Evolutionary conservation across 2,113 vertebrate genomes (phyloP), one percentile per base, ranked within the genome.

Genomic region (Tonatia bakeri): DNA sequence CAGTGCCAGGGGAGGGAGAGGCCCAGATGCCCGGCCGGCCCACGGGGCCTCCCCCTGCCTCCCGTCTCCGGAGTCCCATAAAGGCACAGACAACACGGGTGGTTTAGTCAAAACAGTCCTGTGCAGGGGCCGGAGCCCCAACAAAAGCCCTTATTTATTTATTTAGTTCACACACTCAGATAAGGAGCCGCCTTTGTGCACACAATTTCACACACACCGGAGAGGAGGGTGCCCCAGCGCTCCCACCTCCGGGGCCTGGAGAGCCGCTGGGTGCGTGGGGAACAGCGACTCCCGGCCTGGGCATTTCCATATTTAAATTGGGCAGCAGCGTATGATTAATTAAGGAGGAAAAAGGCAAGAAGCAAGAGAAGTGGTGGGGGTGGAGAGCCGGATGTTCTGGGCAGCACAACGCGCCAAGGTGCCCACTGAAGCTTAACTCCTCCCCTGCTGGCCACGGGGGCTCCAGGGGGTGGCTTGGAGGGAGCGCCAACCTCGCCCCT

Each of bases 111-210:
- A 94, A 95, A 94, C 97, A 96, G 97, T 50, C 97, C 77, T 96
- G 97, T 95, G 94, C 95, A 38, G 65, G 87, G 95, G 97, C 96
- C 92, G 45, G 84, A 93, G 87, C 94, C 96, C 97, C 97, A 95
- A 97, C 97, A 97, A 97, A 97, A 97, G 97, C 97, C 95, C 95
- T 79, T 97, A 97, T 98, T 98, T 97, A 97, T 97, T 97, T 97
- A 97, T 97, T 97, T 98, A 96, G 97, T 97, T 98, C 97, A 97
- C 97, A 98, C 97, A 96, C 97, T 95, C 97, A 88, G 97, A 96
- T 96, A 91, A 96, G 97, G 95, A 93, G 95, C n/a, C n/a, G 95
- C 82, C 97, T 98, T 96, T 98, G 97, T 97, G 97, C 95, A 52
- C 96, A 73, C 89, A 82, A 95, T 97, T 95, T 96, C 97, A 96